Percentiles rank a stretch among this genome's conserved stretches.
These are phyloP conservation scores for Tolypeutes matacus DNA, from an alignment of 2,797 vertebrate genomes.

Conservation along the genomic window DNA sequence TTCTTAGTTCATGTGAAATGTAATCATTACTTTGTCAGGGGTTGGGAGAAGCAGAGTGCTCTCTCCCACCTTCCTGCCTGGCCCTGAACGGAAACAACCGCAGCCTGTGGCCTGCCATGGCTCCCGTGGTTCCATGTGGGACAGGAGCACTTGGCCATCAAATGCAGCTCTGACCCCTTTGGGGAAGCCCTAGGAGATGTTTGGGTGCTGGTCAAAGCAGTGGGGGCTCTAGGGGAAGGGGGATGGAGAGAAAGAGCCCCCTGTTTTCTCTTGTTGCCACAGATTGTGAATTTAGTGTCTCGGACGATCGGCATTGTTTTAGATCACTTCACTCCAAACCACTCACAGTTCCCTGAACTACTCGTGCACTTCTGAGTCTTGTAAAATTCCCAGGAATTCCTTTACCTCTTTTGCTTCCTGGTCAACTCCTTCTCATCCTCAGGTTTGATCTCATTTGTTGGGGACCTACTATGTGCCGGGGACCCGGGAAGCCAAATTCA, in stretches of 20 bases:
- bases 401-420: neutral
- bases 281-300: neutral
- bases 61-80: conserved; percentile 43
- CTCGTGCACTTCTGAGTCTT: rapidly evolving
- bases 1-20: conserved; percentile 73
- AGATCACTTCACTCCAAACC: neutral
- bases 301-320: neutral
- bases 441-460: conserved; percentile 68
- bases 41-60: neutral
- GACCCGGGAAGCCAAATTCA: neutral
- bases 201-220: neutral
- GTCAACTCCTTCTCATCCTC: conserved; percentile 48
- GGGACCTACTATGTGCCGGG: neutral
- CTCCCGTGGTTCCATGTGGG: conserved; percentile 62
- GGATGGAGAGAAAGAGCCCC: neutral
- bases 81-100: neutral
- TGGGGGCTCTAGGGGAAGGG: neutral
- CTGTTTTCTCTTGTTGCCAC: neutral
- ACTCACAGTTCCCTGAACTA: too few species aligned
- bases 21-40: conserved; percentile 78
- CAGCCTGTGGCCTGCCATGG: conserved; percentile 71
- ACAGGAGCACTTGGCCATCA: neutral
- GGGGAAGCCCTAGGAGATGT: neutral
- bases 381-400: neutral
- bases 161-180: neutral